Evolutionary conservation across 2,888 invertebrate species (phyloP).

Genomic region (Aplocera efformata): DNA sequence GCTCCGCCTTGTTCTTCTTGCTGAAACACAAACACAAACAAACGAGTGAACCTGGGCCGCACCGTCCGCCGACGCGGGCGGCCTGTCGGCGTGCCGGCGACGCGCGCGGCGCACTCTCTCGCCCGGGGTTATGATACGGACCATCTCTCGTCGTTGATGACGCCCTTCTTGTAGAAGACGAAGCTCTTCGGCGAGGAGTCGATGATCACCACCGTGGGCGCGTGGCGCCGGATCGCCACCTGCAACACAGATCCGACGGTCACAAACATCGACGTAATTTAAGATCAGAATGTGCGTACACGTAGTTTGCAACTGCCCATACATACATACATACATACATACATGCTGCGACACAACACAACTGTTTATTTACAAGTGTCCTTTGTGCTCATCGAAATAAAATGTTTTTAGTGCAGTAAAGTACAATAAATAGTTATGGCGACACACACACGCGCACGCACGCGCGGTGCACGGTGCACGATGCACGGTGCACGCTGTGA

Average conservation of each 20-base stretch:
- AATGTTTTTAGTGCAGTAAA: too few relatives aligned
- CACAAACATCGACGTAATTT: too few relatives aligned
- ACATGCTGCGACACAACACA: background rate
- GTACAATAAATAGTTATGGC: too few relatives aligned
- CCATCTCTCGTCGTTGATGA: constrained; percentile 62
- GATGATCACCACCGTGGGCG: constrained; percentile 61
- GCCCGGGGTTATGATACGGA: too few relatives aligned
- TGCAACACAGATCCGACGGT: constrained; percentile 21
- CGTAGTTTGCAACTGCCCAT: too few relatives aligned
- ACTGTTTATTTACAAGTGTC: too few relatives aligned
- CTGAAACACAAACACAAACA: constrained; percentile 34
- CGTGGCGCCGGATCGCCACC: constrained; percentile 56
- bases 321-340: too few relatives aligned
- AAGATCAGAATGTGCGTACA: too few relatives aligned
- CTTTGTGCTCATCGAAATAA: too few relatives aligned
- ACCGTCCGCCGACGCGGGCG: background rate
- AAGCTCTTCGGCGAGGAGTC: constrained; percentile 50
- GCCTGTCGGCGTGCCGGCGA: background rate
- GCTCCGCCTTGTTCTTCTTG: constrained; percentile 36
- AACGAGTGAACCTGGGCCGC: background rate
- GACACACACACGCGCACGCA: too few relatives aligned
- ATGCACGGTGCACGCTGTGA: too few relatives aligned
- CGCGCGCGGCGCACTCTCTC: background rate
- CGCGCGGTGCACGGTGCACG: too few relatives aligned
- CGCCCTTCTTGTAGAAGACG: constrained; percentile 45